These are phyloP conservation scores for Esperia sulphurella DNA, from an alignment of 2,888 invertebrate genomes.

Conservation along the genomic window DNA sequence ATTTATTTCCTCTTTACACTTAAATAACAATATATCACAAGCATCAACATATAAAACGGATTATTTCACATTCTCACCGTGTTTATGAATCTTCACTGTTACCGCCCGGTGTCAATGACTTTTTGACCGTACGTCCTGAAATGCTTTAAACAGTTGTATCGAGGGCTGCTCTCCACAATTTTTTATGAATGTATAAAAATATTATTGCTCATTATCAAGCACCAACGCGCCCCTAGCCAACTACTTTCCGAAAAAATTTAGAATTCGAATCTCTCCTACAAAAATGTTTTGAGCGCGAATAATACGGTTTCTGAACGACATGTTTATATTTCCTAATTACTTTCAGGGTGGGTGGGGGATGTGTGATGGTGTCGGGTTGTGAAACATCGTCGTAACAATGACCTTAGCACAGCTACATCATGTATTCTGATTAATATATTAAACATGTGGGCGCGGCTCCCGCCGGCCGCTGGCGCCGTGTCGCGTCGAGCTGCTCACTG, in stretches of 20 bases:
- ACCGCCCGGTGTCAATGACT: slow-evolving; percentile 41
- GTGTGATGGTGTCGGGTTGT: slow-evolving; percentile 39
- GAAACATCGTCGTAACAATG: slow-evolving; percentile 54
- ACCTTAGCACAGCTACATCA: slow-evolving; percentile 74
- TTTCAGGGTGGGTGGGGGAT: slow-evolving; percentile 30
- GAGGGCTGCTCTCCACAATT: slow-evolving; percentile 55
- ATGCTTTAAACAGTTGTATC: slow-evolving; percentile 29
- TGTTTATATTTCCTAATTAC: slow-evolving; percentile 24
- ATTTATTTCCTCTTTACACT: slow-evolving; percentile 74
- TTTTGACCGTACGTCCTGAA: slow-evolving; percentile 54
- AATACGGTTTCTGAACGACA: slow-evolving; percentile 50
- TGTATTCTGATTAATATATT: slow-evolving; percentile 57
- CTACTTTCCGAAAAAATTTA: slow-evolving; percentile 68
- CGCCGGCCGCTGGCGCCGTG: slow-evolving; percentile 18
- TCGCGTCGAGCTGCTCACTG: slow-evolving; percentile 82
- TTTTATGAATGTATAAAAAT: slow-evolving; percentile 78
- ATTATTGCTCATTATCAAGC: slow-evolving; percentile 78
- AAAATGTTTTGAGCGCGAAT: slow-evolving; percentile 63
- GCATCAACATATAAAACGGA: slow-evolving; percentile 72
- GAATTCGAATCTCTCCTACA: slow-evolving; percentile 65
- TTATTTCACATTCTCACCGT: slow-evolving; percentile 24
- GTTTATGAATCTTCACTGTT: slow-evolving; percentile 12
- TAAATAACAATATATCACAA: slow-evolving; percentile 80
- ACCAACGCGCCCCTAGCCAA: slow-evolving; percentile 76
- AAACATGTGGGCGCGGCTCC: slow-evolving; percentile 12